Evolutionary conservation across 2,113 vertebrate genomes (phyloP).

Genomic region (Peromyscus leucopus): DNA sequence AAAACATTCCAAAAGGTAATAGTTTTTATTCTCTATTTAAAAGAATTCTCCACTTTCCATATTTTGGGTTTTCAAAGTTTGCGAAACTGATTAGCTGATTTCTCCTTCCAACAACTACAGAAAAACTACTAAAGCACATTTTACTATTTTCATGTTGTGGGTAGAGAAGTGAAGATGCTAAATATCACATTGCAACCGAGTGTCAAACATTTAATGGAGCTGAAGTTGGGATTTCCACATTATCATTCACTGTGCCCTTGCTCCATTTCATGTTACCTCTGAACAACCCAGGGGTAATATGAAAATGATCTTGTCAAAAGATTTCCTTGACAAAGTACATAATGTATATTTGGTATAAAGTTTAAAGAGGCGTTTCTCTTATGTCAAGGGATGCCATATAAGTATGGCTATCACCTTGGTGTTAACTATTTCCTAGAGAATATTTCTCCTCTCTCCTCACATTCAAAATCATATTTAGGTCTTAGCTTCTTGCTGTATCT

Average conservation of each 20-base stretch:
- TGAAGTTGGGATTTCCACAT: not conserved
- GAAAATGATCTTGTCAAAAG: not conserved
- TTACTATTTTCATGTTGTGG: conserved; percentile 43
- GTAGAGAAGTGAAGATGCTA: conserved; percentile 24
- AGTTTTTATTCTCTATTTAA: not conserved
- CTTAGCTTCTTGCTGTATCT: not conserved
- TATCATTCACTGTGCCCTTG: not conserved
- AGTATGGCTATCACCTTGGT: not conserved
- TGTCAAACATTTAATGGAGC: not conserved
- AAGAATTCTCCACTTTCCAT: conserved; percentile 44
- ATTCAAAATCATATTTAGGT: not conserved
- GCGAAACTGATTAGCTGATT: not conserved
- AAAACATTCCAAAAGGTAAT: conserved; percentile 14
- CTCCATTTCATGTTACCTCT: not conserved
- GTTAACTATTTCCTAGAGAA: not conserved
- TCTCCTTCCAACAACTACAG: conserved; percentile 5
- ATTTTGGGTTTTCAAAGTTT: conserved; percentile 49
- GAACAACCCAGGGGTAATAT: not conserved
- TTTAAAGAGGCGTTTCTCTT: not conserved
- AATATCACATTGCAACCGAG: not conserved
- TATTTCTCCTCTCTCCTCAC: not conserved
- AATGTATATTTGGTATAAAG: not conserved
- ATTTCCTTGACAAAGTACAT: not conserved
- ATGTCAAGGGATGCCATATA: not conserved
- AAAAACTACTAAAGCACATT: conserved; percentile 10